phyloP scores from a whole-genome alignment of 2,113 vertebrate species.

The Sisor rabdophorus region DNA sequence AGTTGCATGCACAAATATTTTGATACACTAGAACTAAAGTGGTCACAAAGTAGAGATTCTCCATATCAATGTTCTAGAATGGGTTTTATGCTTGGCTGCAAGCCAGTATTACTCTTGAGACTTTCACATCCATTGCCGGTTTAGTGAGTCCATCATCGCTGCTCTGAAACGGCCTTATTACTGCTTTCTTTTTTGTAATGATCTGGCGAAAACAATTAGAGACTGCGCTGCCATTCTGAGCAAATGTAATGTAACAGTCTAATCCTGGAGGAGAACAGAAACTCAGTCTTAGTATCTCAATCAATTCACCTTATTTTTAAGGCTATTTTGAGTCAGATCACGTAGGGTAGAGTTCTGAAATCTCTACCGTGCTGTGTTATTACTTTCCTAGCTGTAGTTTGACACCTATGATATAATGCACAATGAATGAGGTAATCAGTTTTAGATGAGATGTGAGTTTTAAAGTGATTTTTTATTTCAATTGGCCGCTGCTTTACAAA shows the following conservation, averaged over 20 bases:
- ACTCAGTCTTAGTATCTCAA: background rate
- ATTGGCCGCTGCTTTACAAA: conserved; percentile 5
- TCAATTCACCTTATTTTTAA: conserved; percentile 6
- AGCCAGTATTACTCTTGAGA: conserved; percentile 54
- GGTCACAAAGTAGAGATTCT: background rate
- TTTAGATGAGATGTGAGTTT: conserved; percentile 20
- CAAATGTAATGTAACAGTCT: conserved; percentile 9
- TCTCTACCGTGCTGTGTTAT: background rate
- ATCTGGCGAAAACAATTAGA: conserved; percentile 4
- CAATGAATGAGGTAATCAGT: conserved; percentile 16
- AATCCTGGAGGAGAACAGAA: background rate
- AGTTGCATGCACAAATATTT: background rate
- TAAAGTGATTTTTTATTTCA: conserved; percentile 22
- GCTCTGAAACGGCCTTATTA: background rate
- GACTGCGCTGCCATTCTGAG: background rate
- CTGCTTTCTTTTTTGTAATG: background rate
- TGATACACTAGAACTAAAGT: background rate
- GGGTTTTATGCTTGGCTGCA: conserved; percentile 60
- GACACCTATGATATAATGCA: conserved; percentile 11
- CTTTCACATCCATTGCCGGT: conserved; percentile 17
- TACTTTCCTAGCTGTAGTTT: background rate
- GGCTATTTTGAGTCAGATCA: conserved; percentile 17
- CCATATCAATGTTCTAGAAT: conserved; percentile 38
- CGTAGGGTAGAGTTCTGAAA: background rate
- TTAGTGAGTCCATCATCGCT: background rate